These are phyloP conservation scores for Brachyistius frenatus DNA, from an alignment of 2,113 vertebrate species.

Conservation along the genomic window DNA sequence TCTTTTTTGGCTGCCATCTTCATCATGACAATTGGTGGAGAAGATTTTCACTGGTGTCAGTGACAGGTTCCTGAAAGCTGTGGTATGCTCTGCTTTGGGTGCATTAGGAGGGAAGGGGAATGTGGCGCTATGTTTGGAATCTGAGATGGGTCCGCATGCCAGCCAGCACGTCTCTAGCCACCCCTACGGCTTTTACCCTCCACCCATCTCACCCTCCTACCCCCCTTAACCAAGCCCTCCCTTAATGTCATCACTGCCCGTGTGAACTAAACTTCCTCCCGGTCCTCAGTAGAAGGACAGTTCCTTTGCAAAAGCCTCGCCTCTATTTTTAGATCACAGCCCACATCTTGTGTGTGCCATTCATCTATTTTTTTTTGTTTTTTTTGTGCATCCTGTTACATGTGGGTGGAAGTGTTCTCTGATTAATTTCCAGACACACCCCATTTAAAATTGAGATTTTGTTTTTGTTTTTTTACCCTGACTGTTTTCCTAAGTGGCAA, in stretches of 20 bases:
- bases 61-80: conserved; percentile 59
- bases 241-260: conserved; percentile 33
- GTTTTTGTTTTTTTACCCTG: conserved; percentile 1
- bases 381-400: conserved; percentile 68
- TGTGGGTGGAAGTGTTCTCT: conserved; percentile 62
- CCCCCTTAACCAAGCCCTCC: conserved; percentile 16
- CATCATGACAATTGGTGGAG: conserved; percentile 8
- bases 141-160: conserved; percentile 68
- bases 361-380: conserved; percentile 58
- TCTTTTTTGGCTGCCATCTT: conserved; percentile 4
- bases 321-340: conserved; percentile 67
- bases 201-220: conserved; percentile 26
- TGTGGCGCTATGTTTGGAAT: conserved; percentile 83
- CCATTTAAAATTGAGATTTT: conserved; percentile 32
- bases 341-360: conserved; percentile 13
- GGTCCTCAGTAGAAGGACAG: conserved; percentile 48
- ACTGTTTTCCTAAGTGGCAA: neutral
- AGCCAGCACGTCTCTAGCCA: conserved; percentile 73
- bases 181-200: conserved; percentile 25
- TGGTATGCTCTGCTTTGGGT: conserved; percentile 51
- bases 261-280: conserved; percentile 65
- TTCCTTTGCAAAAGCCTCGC: conserved; percentile 12
- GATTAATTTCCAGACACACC: conserved; percentile 75
- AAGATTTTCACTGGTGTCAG: conserved; percentile 53
- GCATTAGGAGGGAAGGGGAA: conserved; percentile 65